Evolutionary conservation across 2,888 invertebrate genomes (phyloP), one percentile per base, ranked within the genome.

Genomic region (Habrosyne pyritoides): DNA sequence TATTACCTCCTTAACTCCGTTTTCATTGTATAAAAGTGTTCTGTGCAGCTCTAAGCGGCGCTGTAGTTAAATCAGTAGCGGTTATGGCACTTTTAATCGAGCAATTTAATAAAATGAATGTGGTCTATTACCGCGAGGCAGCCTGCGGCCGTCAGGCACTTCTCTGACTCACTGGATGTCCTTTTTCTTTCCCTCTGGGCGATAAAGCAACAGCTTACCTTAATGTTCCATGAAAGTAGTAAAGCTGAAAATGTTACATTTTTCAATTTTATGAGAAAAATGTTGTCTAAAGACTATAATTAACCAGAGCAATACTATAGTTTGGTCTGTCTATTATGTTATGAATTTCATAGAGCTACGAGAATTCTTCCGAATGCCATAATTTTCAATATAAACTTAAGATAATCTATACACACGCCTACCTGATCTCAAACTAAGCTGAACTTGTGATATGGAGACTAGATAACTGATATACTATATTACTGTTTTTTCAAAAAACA

Each of bases 81-180:
- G 79, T 86, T 82, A 84, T 73, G 75, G 79, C 73, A 69, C 70
- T 71, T 74, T 85, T 86, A 86, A 87, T 86, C 78, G 84, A 65
- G 78, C 81, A 79, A 83, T 86, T 86, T 83, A 78, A 75, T 78
- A 75, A 81, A 83, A 86, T 86, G 72, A 84, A 86, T 82, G 84
- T 77, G 75, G 74, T 69, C 81, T 72, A 77, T 79, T 79, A 75
- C 65, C 59, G 52, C 57, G 66, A 60, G 55, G 64, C 42, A 42
- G 42, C 42, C 42, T 56, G 63, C 61, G 54, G 59, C 62, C 63
- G 58, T 61, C 67, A 63, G 61, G 64, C 66, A 53, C 59, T 42
- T 42, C 56, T 42, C 50, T 53, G 51, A 56, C 50, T 49, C 61
- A 57, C 61, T 59, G 53, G 53, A 61, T 57, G 46, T 60, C 53